Evolutionary conservation across 1,140 invertebrate genomes (phyloP).

Genomic region (Aphidius gifuensis): DNA sequence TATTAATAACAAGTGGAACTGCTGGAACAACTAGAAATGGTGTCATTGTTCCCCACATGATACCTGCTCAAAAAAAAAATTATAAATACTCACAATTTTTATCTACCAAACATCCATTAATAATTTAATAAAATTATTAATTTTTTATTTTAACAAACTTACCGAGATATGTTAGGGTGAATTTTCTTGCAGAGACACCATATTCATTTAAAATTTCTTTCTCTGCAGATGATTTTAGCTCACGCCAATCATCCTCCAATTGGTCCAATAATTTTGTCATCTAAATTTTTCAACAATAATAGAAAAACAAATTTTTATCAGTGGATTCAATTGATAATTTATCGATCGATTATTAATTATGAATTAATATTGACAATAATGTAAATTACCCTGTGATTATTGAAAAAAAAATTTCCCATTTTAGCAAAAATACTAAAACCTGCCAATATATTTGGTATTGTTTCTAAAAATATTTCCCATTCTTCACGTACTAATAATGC

Average conservation of each 20-base stretch:
- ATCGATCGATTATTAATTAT: not conserved
- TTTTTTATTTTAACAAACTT: not conserved
- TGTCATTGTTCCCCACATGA: not conserved
- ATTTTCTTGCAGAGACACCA: not conserved
- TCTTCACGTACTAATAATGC: not conserved
- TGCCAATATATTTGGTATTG: not conserved
- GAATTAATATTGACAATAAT: too few relatives aligned
- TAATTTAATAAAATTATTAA: too few relatives aligned
- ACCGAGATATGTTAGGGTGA: not conserved
- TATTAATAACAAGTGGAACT: not conserved
- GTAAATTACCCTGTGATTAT: not conserved
- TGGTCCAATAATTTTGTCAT: not conserved
- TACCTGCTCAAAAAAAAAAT: not conserved
- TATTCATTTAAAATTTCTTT: not conserved
- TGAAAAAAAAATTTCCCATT: not conserved
- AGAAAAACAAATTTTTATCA: not conserved
- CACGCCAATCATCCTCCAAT: not conserved
- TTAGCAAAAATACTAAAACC: not conserved
- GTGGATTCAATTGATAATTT: not conserved
- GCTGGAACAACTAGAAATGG: not conserved
- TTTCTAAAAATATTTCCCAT: slow-evolving; percentile 6
- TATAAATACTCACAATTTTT: not conserved
- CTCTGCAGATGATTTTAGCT: not conserved
- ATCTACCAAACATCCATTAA: too few relatives aligned
- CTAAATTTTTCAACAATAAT: not conserved